Evolutionary conservation across 1,140 invertebrate species (phyloP), one percentile per base, ranked within the genome.

Genomic region (Drosophila nikananu): DNA sequence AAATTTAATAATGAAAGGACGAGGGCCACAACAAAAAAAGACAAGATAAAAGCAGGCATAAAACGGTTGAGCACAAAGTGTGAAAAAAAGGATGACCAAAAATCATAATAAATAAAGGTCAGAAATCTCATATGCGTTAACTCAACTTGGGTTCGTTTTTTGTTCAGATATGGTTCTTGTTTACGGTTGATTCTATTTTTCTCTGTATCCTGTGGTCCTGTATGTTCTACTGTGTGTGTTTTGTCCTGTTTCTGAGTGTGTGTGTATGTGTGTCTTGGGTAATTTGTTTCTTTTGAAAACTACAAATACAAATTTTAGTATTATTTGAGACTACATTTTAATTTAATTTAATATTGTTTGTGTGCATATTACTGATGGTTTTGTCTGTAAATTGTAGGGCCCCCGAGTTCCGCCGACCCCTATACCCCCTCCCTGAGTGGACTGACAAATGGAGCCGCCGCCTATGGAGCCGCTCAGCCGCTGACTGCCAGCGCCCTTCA

Each of bases 1-100:
- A 84, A 89, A 89, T 87, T 89, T 87, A 87, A 87, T 87, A 84
- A 89, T 89, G 66, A 84, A 75, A 67, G 77, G 64, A 62, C 60
- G 59, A 49, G 52, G 37, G 23, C 59, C 25, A 59, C 39, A 55
- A 66, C n/a, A n/a, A 12, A 54, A 54, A 63, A 46, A 57, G 25
- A 52, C 3, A 39, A 25, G 54, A 58, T 46, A 70, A 62, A 64
- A 60, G 49, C 61, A 49, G 23, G n/a, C 63, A 55, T 44, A 35
- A 62, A 65, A 61, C 62, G 51, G 51, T 32, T 8, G 48, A 59
- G 59, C 59, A 62, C 54, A 51, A 65, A 76, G 67, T 73, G 68
- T 19, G 44, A 39, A 67, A 67, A 37, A 67, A 67, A 60, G 46
- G 21, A 37, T 25, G 44, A 9, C 59, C 23, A 55, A 80, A 76